A percentile compares a stretch with the other conserved stretches of the same genome.
Conservation (phyloP, 2,888 invertebrate species). For the Catocala fraxini region DNA sequence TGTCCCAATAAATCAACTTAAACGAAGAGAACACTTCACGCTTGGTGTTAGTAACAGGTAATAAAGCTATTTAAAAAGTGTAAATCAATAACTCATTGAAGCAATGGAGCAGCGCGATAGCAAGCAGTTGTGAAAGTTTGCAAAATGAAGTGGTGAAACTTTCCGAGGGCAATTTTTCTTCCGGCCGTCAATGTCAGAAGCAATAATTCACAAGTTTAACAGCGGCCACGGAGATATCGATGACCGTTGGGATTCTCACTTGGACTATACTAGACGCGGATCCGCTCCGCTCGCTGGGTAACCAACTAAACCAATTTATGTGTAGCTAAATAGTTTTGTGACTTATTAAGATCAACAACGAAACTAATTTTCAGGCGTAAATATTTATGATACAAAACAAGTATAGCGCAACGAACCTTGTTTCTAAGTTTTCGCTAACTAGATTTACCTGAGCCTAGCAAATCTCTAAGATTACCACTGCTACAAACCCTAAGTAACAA, state of each 20-base stretch:
- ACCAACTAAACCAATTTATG: conserved; percentile 34
- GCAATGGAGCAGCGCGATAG: conserved; percentile 43
- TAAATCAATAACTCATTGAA: conserved; percentile 44
- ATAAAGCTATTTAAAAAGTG: conserved; percentile 35
- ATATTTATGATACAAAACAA: conserved; percentile 5
- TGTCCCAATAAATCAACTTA: conserved; percentile 1
- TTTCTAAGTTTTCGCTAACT: conserved; percentile 16
- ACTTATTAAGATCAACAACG: conserved; percentile 20
- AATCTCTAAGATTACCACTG: background rate
- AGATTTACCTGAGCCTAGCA: conserved; percentile 1
- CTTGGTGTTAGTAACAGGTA: conserved; percentile 2
- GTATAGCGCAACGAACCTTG: conserved; percentile 2
- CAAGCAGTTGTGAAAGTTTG: conserved; percentile 52
- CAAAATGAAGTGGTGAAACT: conserved; percentile 65
- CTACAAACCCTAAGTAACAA: conserved; percentile 1
- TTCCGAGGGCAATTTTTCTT: conserved; percentile 74
- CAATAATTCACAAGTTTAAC: conserved; percentile 74
- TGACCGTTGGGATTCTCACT: conserved; percentile 41
- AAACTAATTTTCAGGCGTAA: background rate
- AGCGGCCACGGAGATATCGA: conserved; percentile 41
- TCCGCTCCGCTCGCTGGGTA: conserved; percentile 11
- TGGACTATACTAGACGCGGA: conserved; percentile 9
- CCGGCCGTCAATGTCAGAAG: conserved; percentile 72
- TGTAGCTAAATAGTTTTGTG: conserved; percentile 26
- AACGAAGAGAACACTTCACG: background rate